Percentiles rank a stretch among this genome's conserved stretches.
Conservation (phyloP, 2,797 vertebrate species). For the Myotis pilosus region DNA sequence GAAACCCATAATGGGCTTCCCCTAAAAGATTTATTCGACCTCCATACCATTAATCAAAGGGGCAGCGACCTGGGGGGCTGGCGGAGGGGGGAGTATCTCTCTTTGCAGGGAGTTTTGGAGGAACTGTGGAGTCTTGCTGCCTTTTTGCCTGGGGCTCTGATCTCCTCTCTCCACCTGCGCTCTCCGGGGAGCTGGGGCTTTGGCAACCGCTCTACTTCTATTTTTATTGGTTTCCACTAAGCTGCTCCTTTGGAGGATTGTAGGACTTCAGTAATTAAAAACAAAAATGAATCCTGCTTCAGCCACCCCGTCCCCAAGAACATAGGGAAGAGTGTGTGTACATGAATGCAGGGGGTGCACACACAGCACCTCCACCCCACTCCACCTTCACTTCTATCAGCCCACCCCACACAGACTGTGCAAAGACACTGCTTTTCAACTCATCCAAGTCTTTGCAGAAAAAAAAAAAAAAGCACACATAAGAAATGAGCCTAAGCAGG, state of each 20-base stretch:
- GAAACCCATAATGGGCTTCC: conserved; percentile 64
- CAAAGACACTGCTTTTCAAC: background rate
- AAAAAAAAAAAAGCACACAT: background rate
- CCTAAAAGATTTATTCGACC: conserved; percentile 77
- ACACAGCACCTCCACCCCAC: background rate
- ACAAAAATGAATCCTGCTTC: conserved; percentile 69
- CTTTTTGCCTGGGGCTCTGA: conserved; percentile 80
- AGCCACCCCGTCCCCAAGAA: conserved; percentile 64
- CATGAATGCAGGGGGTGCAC: background rate
- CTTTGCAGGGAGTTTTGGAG: conserved; percentile 66
- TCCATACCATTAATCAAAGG: conserved; percentile 62
- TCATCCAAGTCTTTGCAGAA: background rate
- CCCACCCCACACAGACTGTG: background rate
- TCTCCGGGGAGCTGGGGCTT: conserved; percentile 85
- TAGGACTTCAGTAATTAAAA: conserved; percentile 80
- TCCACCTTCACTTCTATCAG: background rate
- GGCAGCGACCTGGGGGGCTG: conserved; percentile 61
- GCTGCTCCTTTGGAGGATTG: conserved; percentile 81
- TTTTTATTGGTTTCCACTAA: conserved; percentile 86
- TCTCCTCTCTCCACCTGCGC: conserved; percentile 87
- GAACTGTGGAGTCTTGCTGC: conserved; percentile 64
- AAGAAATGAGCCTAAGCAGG: conserved; percentile 13
- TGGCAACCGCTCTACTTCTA: conserved; percentile 81
- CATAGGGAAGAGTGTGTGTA: conserved; percentile 38
- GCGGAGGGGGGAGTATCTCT: background rate